phyloP scores from a whole-genome alignment of 2,113 vertebrate species.

The Aptenodytes forsteri region DNA sequence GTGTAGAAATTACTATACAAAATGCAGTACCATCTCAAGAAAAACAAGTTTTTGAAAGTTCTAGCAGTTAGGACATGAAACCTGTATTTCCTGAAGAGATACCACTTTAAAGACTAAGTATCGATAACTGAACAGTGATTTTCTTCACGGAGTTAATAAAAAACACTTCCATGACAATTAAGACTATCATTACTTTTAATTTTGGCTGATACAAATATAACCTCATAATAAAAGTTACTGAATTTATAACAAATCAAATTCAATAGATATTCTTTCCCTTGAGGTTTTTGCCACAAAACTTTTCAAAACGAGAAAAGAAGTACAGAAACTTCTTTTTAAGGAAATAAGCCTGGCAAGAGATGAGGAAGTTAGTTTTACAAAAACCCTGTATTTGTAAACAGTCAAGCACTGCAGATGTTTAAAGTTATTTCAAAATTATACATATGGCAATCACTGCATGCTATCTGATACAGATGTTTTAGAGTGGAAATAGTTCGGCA shows the following conservation, averaged over 20 bases:
- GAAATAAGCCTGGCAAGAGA: background rate
- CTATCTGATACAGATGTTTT: background rate
- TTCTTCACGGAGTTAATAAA: background rate
- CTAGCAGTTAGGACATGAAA: background rate
- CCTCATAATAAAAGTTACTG: background rate
- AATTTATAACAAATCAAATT: background rate
- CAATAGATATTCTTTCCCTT: background rate
- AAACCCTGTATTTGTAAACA: background rate
- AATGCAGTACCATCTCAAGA: background rate
- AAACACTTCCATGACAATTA: background rate
- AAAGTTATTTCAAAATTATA: background rate
- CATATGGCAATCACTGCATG: background rate
- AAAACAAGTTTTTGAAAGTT: background rate
- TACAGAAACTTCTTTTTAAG: background rate
- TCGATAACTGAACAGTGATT: background rate
- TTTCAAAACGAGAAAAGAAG: background rate
- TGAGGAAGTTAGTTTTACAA: background rate
- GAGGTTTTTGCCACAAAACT: background rate
- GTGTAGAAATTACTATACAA: conserved; percentile 29
- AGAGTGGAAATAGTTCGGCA: background rate
- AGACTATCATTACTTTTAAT: background rate
- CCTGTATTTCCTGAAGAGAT: background rate
- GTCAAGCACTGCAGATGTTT: background rate
- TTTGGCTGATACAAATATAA: conserved; percentile 23
- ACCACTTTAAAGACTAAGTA: background rate